Base-by-base conservation (phyloP, 2,797 vertebrate species). In the Silurus aristotelis region DNA sequence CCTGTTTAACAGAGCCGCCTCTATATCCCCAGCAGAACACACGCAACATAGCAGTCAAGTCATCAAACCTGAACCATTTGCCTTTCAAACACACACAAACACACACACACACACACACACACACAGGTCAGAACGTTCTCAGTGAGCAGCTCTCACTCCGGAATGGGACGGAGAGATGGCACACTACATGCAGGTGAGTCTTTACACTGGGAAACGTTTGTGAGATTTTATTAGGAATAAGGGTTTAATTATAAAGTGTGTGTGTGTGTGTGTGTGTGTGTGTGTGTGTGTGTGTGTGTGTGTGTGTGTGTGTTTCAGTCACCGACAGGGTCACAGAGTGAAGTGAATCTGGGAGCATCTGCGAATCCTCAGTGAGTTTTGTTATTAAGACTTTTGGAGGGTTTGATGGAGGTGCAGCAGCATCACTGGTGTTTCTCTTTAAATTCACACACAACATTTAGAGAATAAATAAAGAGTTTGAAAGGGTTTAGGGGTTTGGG, bases 351-450 rank as follows among this genome's bases (percentile, higher is more conserved):
- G 17, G 98, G 98, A 86, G 97, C 97, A 84, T 98, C 98, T 56
- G 98, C 96, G 84, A 98, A 99, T 90, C 97, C 98, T 89, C 96
- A 99, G 98, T 99, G 93, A 97, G 98, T 96, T 86, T 63, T 31
- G 20, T 31, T 14, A 31, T 31, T 31, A 31, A 31, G 31, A 31
- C 31, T 31, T 31, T 31, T 31, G 31, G 31, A 31, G 48, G 48
- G 48, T 52, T 52, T 52, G 48, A 52, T 52, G 6, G 48, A 52
- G 6, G 48, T 6, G 48, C 9, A 10, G 48, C 6, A 52, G 9
- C 48, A 52, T 52, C 48, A 7, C 9, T 52, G 6, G 9, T 9
- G 60, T 61, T 61, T 6, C 20, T 61, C 12, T 60, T 31, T 2
- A 31, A 31, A 31, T 31, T 31, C 31, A 31, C 31, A 31, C 31